These are phyloP conservation scores for Heliconius sara DNA, from an alignment of 2,888 invertebrate species.

Conservation along the genomic window DNA sequence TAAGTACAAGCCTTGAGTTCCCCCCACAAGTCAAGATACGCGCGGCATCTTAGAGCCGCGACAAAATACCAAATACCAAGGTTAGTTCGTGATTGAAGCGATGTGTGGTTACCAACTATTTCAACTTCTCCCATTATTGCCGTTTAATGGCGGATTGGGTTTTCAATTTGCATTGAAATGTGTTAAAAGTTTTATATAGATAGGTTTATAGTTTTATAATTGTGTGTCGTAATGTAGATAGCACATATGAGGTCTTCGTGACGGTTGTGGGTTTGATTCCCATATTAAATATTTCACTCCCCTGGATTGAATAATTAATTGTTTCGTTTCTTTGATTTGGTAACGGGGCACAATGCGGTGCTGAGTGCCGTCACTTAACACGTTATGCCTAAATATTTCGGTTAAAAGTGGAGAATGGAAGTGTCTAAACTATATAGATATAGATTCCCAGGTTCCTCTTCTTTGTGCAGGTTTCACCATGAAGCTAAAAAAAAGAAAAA, in stretches of 20 bases:
- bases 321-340: too few relatives aligned
- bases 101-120: slow-evolving; percentile 21
- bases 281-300: too few relatives aligned
- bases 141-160: background rate
- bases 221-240: background rate
- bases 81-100: slow-evolving; percentile 20
- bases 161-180: slow-evolving; percentile 13
- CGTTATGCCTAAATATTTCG: too few relatives aligned
- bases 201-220: background rate
- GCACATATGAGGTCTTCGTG: background rate
- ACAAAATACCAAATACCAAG: slow-evolving; percentile 27
- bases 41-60: slow-evolving; percentile 24
- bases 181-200: background rate
- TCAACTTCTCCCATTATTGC: slow-evolving; percentile 21
- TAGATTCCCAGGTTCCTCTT: too few relatives aligned
- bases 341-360: too few relatives aligned
- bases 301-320: too few relatives aligned
- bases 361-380: too few relatives aligned
- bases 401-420: too few relatives aligned
- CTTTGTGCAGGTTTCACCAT: too few relatives aligned
- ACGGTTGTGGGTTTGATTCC: too few relatives aligned
- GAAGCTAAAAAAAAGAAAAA: too few relatives aligned
- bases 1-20: background rate
- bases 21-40: slow-evolving; percentile 7
- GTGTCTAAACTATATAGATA: too few relatives aligned